Evolutionary conservation across 2,113 vertebrate species (phyloP).

Genomic region (Barnardius zonarius): DNA sequence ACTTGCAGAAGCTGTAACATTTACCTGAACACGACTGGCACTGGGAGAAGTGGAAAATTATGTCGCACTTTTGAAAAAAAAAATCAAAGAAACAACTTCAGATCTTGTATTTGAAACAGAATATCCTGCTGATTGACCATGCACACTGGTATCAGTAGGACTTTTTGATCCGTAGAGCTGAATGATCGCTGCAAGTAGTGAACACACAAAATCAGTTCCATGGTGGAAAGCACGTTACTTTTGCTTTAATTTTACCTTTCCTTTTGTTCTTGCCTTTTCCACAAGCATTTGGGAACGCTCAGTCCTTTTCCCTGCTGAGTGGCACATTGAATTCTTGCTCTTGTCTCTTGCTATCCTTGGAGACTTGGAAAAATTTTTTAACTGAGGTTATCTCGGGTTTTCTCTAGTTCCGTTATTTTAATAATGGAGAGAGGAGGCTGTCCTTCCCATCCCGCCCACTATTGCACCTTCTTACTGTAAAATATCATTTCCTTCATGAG

Average conservation of each 20-base stretch:
- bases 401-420: constrained; percentile 29
- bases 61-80: background rate
- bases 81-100: constrained; percentile 44
- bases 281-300: background rate
- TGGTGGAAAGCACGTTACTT: background rate
- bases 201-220: constrained; percentile 2
- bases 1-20: constrained; percentile 40
- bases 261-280: background rate
- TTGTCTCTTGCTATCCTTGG: background rate
- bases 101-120: constrained; percentile 47
- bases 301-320: background rate
- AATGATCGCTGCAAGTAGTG: background rate
- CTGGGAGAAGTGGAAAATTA: constrained; percentile 32
- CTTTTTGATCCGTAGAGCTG: background rate
- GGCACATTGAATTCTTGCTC: background rate
- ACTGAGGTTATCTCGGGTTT: constrained; percentile 26
- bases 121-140: constrained; percentile 39
- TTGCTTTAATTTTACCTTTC: background rate
- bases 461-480: background rate
- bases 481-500: background rate
- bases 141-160: background rate
- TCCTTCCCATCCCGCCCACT: background rate
- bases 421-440: background rate
- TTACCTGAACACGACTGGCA: constrained; percentile 22
- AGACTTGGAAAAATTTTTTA: background rate